These are phyloP conservation scores for Caenorhabditis wallacei DNA, from an alignment of 2,888 invertebrate species.

Conservation along the genomic window DNA sequence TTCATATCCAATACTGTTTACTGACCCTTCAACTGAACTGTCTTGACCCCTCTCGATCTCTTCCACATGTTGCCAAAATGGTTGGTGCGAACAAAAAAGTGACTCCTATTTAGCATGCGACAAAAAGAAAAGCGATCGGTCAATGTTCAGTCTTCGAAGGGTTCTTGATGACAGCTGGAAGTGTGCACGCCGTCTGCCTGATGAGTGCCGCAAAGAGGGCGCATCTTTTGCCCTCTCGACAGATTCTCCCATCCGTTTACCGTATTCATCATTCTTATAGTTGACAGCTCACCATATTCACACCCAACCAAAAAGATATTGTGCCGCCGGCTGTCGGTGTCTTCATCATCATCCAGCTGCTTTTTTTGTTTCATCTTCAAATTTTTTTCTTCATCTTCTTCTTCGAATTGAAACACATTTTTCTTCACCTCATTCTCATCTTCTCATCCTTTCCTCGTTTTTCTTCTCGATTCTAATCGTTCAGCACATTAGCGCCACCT, in stretches of 20 bases:
- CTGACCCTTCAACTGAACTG: constrained; percentile 7
- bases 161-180: constrained; percentile 68
- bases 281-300: constrained; percentile 66
- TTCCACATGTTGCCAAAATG: constrained; percentile 54
- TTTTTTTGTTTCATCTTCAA: constrained; percentile 32
- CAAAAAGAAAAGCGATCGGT: constrained; percentile 39
- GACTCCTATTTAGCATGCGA: constrained; percentile 39
- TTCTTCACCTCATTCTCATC: constrained; percentile 32
- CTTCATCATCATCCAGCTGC: constrained; percentile 40
- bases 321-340: constrained; percentile 54
- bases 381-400: background rate
- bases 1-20: too few species aligned
- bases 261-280: constrained; percentile 68
- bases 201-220: constrained; percentile 54
- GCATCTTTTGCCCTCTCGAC: constrained; percentile 42
- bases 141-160: constrained; percentile 60
- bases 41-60: constrained; percentile 2
- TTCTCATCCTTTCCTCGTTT: constrained; percentile 37
- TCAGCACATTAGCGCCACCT: constrained; percentile 63
- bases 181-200: constrained; percentile 61
- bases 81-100: constrained; percentile 16
- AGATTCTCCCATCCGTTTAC: constrained; percentile 62
- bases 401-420: constrained; percentile 51
- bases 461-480: constrained; percentile 63
- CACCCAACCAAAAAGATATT: constrained; percentile 21